Base-by-base conservation (phyloP, 2,113 vertebrate genomes). In the Odontesthes bonariensis region DNA sequence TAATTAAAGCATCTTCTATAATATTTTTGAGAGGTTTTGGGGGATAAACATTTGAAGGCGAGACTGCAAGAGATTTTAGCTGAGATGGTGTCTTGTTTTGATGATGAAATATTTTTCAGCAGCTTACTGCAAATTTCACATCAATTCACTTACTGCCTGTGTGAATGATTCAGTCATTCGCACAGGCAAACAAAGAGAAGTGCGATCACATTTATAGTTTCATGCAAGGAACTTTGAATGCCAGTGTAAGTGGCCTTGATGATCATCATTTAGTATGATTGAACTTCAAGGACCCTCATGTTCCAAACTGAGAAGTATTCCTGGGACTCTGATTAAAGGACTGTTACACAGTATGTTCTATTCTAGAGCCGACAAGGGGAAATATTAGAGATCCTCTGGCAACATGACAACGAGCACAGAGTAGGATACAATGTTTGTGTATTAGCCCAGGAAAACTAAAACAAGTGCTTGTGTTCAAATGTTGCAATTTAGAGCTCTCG, bases 261-360 rank as follows among this genome's bases (percentile, higher is more conserved):
- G 69, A 86, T 89, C 67, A 87, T 77, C 80, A 73, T 69, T 73
- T 85, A 84, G 72, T 62, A 51, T 76, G 81, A 90, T 84, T 87
- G 76, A 44, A 74, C 86, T 85, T 91, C 86, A 89, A 91, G 78
- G 77, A 84, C 84, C 75, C 75, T 86, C 64, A 22, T 75, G 81
- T 77, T 83, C 67, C 55, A 40, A 68, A 76, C 67, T 22, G 74
- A 84, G 73, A 75, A 42, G 47, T 64, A 72, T 57, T 89, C 84
- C 78, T 73, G 12, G 51, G 73, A 47, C 38, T 7, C 81, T 87
- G 89, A 91, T 89, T 86, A 90, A 85, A 69, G 73, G 61, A 73
- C 77, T 75, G 81, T 88, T 86, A 85, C 73, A 80, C 22, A 79
- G 81, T 79, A 64, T 82, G 83, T 79, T 86, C 75, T 63, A 75